These are phyloP conservation scores for Polypedilum pembai DNA, from an alignment of 1,140 invertebrate genomes.

Conservation along the genomic window DNA sequence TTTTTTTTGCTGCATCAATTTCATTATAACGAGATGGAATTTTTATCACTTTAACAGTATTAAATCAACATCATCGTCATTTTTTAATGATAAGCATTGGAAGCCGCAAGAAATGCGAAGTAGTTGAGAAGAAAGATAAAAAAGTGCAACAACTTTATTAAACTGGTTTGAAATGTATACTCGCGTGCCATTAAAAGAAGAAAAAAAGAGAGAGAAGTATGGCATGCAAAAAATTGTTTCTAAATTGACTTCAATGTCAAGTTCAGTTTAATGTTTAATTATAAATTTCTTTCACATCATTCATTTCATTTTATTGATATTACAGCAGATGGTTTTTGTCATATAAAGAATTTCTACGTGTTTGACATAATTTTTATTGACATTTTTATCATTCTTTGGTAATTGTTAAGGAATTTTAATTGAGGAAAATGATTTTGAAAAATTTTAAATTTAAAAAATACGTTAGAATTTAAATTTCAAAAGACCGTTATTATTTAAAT, in stretches of 20 bases:
- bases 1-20: not conserved
- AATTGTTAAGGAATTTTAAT: too few species aligned
- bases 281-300: not conserved
- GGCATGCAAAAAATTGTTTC: not conserved
- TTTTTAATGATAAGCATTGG: not conserved
- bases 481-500: too few species aligned
- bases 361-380: not conserved
- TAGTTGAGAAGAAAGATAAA: not conserved
- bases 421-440: too few species aligned
- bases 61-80: not conserved
- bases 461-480: too few species aligned
- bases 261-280: constrained; percentile 12
- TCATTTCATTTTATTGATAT: not conserved
- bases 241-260: not conserved
- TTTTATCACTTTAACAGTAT: not conserved
- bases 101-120: not conserved
- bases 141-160: not conserved
- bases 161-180: not conserved
- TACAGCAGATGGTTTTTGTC: not conserved
- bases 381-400: too few species aligned
- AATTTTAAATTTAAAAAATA: too few species aligned
- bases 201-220: not conserved
- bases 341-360: not conserved
- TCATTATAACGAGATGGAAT: not conserved
- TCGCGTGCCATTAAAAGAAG: not conserved